These are phyloP conservation scores for Cryptoprocta ferox DNA, from an alignment of 2,797 vertebrate species.

Conservation along the genomic window DNA sequence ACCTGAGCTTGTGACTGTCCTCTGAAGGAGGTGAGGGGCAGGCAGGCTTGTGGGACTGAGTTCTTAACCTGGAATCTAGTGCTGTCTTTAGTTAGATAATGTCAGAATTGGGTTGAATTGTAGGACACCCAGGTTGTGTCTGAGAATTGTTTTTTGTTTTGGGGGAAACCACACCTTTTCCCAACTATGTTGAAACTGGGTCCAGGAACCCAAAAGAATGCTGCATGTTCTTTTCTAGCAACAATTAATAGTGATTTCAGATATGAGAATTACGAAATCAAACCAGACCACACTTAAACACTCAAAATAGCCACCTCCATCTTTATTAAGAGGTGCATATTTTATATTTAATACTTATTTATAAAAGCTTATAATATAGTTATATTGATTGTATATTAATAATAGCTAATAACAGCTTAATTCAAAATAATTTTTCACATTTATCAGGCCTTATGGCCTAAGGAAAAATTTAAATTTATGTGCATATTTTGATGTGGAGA, in stretches of 20 bases:
- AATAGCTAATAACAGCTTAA: background rate
- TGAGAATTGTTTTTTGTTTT: background rate
- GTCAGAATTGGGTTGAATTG: background rate
- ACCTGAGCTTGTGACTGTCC: background rate
- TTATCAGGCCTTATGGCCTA: background rate
- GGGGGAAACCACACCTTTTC: background rate
- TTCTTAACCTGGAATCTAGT: background rate
- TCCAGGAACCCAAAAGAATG: background rate
- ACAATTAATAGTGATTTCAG: background rate
- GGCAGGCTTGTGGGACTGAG: background rate
- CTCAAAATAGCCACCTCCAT: background rate
- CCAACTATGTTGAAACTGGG: background rate
- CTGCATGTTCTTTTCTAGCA: background rate
- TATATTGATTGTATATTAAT: background rate
- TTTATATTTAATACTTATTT: constrained; percentile 31
- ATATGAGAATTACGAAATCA: background rate
- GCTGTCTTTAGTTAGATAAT: background rate
- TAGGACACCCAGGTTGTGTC: background rate
- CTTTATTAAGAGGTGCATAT: background rate
- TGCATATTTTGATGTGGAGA: constrained; percentile 22
- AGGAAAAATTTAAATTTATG: background rate
- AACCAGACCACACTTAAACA: background rate
- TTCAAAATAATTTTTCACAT: background rate
- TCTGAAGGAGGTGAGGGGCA: background rate
- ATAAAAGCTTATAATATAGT: background rate